A percentile compares a stretch with the other conserved stretches of the same genome.
Conservation (phyloP, 2,113 vertebrate genomes). For the Dolichallabes microphthalmus region DNA sequence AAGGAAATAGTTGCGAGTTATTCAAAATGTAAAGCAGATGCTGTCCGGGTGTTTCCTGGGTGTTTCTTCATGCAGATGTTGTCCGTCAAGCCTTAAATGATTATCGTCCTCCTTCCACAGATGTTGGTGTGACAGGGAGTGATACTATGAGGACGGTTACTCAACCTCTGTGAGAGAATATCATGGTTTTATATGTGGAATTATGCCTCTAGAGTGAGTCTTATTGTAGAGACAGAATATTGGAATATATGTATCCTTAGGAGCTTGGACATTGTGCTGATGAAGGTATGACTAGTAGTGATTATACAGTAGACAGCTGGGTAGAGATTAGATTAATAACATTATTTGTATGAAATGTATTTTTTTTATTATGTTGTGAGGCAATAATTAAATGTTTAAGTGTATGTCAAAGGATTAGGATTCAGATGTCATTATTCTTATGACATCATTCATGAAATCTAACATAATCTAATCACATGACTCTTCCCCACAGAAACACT, state of each 20-base stretch:
- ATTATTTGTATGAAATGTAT: neutral
- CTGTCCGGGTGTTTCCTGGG: conserved; percentile 19
- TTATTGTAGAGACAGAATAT: neutral
- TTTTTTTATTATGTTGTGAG: neutral
- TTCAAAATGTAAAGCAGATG: conserved; percentile 68
- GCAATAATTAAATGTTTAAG: neutral
- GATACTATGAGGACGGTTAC: neutral
- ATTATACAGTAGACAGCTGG: neutral
- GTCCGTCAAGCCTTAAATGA: neutral
- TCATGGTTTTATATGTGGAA: neutral
- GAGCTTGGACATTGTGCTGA: neutral
- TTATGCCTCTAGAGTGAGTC: neutral
- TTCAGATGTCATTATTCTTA: neutral
- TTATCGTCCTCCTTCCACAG: neutral
- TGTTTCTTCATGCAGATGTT: conserved; percentile 19
- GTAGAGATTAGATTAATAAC: neutral
- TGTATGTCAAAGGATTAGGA: neutral
- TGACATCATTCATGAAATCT: neutral
- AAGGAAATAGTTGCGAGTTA: conserved; percentile 53
- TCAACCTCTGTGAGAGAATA: neutral
- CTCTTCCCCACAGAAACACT: neutral
- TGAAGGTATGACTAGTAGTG: neutral
- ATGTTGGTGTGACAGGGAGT: neutral
- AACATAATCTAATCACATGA: neutral
- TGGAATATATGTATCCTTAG: neutral